Conservation (phyloP, 2,888 invertebrate genomes). For the Steinernema scapterisci region DNA sequence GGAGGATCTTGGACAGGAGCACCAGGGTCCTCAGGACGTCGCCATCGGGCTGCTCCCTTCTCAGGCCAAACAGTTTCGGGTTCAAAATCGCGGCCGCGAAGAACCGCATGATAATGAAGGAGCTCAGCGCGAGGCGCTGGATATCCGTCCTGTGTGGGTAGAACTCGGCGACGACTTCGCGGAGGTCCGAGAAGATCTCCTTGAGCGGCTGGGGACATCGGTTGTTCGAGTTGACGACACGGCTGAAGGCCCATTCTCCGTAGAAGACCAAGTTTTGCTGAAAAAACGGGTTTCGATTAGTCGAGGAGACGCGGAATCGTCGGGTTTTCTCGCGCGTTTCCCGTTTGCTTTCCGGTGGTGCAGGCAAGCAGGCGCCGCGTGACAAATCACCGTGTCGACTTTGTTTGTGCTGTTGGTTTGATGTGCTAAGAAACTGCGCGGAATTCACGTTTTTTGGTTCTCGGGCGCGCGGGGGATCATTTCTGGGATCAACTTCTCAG, state of each 20-base stretch:
- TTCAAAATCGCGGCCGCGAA: conserved; percentile 66
- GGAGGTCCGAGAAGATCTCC: conserved; percentile 58
- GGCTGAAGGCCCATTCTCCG: conserved; percentile 58
- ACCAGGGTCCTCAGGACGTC: conserved; percentile 59
- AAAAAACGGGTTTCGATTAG: conserved; percentile 5
- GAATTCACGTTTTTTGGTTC: too few relatives aligned
- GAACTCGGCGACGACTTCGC: conserved; percentile 55
- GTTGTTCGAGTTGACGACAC: conserved; percentile 56
- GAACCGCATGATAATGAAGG: conserved; percentile 66
- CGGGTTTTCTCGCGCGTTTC: not conserved
- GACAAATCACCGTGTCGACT: not conserved
- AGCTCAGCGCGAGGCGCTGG: conserved; percentile 61
- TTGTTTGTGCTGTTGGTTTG: too few relatives aligned
- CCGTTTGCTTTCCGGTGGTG: not conserved
- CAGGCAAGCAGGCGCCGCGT: not conserved
- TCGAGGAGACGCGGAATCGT: not conserved
- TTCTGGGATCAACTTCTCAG: too few relatives aligned
- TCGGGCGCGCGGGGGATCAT: too few relatives aligned
- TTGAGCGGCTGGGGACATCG: conserved; percentile 61
- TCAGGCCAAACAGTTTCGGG: conserved; percentile 63
- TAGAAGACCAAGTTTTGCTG: conserved; percentile 57
- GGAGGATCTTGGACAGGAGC: conserved; percentile 65
- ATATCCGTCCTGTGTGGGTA: conserved; percentile 53
- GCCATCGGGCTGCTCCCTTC: conserved; percentile 58
- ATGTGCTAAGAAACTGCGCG: too few relatives aligned